Evolutionary conservation across 2,113 vertebrate genomes (phyloP), one percentile per base, ranked within the genome.

Genomic region (Ginglymostoma cirratum): DNA sequence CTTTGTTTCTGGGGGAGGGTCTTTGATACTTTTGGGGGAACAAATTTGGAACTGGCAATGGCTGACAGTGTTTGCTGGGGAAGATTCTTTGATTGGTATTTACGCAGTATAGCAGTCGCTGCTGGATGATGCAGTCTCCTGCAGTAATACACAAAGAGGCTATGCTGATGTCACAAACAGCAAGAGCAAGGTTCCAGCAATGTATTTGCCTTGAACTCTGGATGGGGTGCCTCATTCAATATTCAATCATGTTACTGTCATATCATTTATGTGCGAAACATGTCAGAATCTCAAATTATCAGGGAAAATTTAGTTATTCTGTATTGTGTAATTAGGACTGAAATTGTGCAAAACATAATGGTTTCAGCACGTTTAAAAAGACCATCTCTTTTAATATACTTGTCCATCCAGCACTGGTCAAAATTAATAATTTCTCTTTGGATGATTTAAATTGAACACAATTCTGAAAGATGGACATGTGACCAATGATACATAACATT

Each of bases 391-490:
- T 92, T 66, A 5, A 30, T 17, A 66, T 65, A 38, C 42, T 92
- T 5, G 14, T 38, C 30, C 17, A 0, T 52, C 38, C 15, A 38
- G 45, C 15, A 23, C 15, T 0, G 48, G 69, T 96, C 90, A 72
- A 87, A 96, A 96, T 95, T 72, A 95, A 45, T 42, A 65, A 17
- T 24, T 27, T 87, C 55, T 96, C 38, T 86, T 6, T 72, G 12
- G 15, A 52, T 90, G 23, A 27, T 90, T 61, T 90, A n/a, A 90
- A 90, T 65, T 55, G 23, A 55, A 14, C 86, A 52, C 5, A 17
- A 14, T 90, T 90, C 87, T 30, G 14, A 15, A 61, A 34, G 55
- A 34, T 65, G 48, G 42, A 17, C 55, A 19, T 65, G 52, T 30
- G 55, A 30, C 87, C 87, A 34, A 30, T 42, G 17, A 83, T 61